Evolutionary conservation across 2,113 vertebrate species (phyloP), one percentile per base, ranked within the genome.

Genomic region (Austrofundulus limnaeus): DNA sequence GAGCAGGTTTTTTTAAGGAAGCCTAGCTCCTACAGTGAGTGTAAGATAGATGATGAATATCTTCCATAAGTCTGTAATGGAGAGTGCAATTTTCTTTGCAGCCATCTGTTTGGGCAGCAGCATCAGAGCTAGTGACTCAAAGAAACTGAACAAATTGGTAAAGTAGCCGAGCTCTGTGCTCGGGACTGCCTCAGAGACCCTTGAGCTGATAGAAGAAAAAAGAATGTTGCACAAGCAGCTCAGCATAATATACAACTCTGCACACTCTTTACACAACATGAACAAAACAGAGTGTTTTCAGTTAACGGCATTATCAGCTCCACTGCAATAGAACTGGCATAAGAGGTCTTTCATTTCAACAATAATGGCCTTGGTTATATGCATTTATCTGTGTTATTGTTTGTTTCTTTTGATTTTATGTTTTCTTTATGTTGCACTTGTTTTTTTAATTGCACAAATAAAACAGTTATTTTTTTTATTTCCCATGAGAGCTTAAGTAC

Each of bases 81-180:
- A 50, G 48, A 50, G 48, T 25, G 48, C 48, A 17, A 25, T 50
- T 50, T 50, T 50, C 48, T 50, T 50, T 50, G 13, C 46, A 47
- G 46, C 19, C 46, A 47, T 47, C 46, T 50, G 15, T 50, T 24
- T 17, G 23, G 24, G 24, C 23, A 16, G 48, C 24, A 50, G n/a
- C 45, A 28, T 28, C 28, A 28, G 28, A 28, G 28, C 28, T 7
- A 28, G 21, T 15, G 7, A 11, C 48, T 25, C 48, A 52, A 52
- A 34, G 50, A 52, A 52, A 28, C 17, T 13, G 23, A 50, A 25
- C 23, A 23, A n/a, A 52, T 24, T n/a, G 50, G n/a, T 34, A 52
- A 52, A 7, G 17, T n/a, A 34, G 9, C 28, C 8, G 12, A 19
- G 50, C 21, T 50, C 23, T 49, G 47, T 50, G 23, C 50, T n/a